These are phyloP conservation scores for Myrmecobius fasciatus DNA, from an alignment of 2,113 vertebrate genomes.

Conservation along the genomic window DNA sequence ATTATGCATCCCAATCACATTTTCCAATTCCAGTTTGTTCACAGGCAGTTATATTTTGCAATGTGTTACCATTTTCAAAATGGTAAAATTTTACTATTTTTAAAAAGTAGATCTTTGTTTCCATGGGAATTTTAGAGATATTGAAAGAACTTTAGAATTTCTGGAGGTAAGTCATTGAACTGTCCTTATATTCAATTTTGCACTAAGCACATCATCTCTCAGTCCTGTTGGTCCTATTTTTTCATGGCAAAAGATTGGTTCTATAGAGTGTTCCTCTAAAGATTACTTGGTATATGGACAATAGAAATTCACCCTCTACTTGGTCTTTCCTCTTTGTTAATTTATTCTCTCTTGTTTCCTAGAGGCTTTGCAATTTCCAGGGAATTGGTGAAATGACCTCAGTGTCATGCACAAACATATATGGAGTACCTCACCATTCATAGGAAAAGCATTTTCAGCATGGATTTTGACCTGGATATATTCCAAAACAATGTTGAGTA, in stretches of 20 bases:
- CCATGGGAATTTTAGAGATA: background rate
- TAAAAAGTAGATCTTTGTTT: background rate
- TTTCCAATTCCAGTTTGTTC: background rate
- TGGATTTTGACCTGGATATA: background rate
- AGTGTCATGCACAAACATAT: background rate
- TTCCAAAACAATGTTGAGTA: background rate
- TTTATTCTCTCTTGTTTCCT: background rate
- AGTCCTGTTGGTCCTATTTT: background rate
- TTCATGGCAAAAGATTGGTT: background rate
- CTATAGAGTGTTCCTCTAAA: background rate
- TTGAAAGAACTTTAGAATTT: background rate
- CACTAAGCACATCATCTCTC: background rate
- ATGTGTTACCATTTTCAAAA: background rate
- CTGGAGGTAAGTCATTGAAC: background rate
- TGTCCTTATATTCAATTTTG: background rate
- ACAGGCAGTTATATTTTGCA: background rate
- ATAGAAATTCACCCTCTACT: background rate
- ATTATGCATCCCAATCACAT: background rate
- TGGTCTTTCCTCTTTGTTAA: background rate
- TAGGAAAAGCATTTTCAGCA: background rate
- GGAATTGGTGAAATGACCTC: background rate
- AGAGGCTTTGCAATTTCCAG: background rate
- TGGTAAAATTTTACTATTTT: background rate
- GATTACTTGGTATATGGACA: background rate
- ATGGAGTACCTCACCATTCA: background rate